These are phyloP conservation scores for Poecilobothrus nobilitatus DNA, from an alignment of 2,888 invertebrate species.

Conservation along the genomic window DNA sequence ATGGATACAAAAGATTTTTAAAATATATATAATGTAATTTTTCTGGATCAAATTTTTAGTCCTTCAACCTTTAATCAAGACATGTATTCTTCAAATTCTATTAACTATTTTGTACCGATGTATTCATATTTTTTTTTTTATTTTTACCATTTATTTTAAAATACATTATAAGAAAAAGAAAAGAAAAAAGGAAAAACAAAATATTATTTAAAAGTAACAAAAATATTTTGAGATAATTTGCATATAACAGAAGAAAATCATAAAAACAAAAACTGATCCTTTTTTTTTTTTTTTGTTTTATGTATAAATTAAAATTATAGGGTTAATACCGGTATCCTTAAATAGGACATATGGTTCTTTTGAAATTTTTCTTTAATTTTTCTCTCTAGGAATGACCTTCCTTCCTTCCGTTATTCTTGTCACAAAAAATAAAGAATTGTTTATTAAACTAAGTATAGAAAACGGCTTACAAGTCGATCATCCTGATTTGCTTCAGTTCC, in stretches of 20 bases:
- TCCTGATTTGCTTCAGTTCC: background rate
- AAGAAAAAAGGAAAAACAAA: too few relatives aligned
- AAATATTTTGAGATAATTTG: background rate
- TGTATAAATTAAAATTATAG: background rate
- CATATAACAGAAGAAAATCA: background rate
- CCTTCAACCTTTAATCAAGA: too few relatives aligned
- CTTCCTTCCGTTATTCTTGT: background rate
- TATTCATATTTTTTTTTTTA: too few relatives aligned
- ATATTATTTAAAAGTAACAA: background rate
- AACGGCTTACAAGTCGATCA: background rate
- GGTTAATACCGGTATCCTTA: background rate
- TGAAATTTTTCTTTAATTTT: background rate
- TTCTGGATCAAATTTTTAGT: too few relatives aligned
- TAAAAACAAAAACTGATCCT: background rate
- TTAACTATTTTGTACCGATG: too few relatives aligned
- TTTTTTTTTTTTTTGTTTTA: too few relatives aligned
- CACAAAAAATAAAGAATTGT: too few relatives aligned
- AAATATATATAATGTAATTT: too few relatives aligned
- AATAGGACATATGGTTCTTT: background rate
- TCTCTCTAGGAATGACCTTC: background rate
- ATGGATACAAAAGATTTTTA: too few relatives aligned
- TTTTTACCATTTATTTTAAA: too few relatives aligned
- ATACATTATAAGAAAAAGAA: too few relatives aligned
- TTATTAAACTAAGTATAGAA: background rate
- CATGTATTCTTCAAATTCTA: too few relatives aligned